Percentiles rank a stretch among this genome's conserved stretches.
These are phyloP conservation scores for Coremacera marginata DNA, from an alignment of 2,888 invertebrate genomes.

Conservation along the genomic window DNA sequence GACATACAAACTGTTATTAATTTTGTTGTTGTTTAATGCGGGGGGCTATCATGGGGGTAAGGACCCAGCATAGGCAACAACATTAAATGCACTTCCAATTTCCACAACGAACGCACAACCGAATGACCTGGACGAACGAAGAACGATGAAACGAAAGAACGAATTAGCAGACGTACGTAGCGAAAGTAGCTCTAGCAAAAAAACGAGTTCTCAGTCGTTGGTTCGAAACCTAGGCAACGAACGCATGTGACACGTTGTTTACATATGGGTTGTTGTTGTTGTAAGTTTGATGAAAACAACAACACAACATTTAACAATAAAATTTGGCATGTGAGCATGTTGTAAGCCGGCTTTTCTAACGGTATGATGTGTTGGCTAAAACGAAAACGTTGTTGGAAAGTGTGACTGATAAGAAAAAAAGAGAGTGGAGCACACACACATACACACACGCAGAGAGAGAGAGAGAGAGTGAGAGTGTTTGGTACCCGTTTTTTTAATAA, in stretches of 20 bases:
- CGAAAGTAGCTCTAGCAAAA: neutral
- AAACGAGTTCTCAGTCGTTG: neutral
- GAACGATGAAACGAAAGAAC: neutral
- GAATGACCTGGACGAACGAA: constrained; percentile 1
- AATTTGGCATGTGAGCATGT: neutral
- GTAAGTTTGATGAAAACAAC: constrained; percentile 40
- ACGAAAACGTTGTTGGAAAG: constrained; percentile 42
- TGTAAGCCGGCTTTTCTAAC: constrained; percentile 20
- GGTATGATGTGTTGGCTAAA: constrained; percentile 30
- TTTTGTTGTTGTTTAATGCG: too few relatives aligned
- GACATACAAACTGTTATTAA: neutral
- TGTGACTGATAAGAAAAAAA: neutral
- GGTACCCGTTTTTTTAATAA: too few relatives aligned
- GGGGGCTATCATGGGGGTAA: neutral
- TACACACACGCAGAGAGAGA: neutral
- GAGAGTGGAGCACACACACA: neutral
- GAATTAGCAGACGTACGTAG: neutral
- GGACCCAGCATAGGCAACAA: constrained; percentile 1
- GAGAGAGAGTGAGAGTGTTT: too few relatives aligned
- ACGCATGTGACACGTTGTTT: neutral
- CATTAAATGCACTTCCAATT: constrained; percentile 2
- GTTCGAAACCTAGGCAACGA: neutral
- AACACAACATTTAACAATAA: constrained; percentile 28
- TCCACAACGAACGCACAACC: constrained; percentile 12
- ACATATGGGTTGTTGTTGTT: constrained; percentile 21